phyloP scores from a whole-genome alignment of 1,140 invertebrate species.

The Lucilia sericata region DNA sequence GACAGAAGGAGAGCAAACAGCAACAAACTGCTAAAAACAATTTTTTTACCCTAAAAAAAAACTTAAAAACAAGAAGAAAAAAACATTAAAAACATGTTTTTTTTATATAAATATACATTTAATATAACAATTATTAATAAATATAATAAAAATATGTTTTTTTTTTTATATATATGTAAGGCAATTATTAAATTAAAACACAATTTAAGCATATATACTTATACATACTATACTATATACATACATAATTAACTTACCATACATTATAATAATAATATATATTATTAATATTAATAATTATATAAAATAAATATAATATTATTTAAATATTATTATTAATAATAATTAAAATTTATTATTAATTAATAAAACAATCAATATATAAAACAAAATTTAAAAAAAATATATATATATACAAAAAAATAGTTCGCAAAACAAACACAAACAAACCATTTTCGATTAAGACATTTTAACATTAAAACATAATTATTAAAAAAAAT shows the following conservation, averaged over 20 bases:
- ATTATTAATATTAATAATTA: background rate
- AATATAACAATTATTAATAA: background rate
- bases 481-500: no score
- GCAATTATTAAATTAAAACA: slow-evolving; percentile 27
- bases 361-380: background rate
- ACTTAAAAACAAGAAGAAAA: background rate
- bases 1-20: background rate
- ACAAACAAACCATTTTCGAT: background rate
- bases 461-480: no score
- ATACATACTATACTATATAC: slow-evolving; percentile 20
- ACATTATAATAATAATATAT: background rate
- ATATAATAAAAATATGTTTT: background rate
- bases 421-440: slow-evolving; percentile 15
- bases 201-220: slow-evolving; percentile 19
- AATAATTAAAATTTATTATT: background rate
- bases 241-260: background rate
- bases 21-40: background rate
- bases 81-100: background rate
- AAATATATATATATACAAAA: background rate
- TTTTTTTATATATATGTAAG: slow-evolving; percentile 1
- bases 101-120: slow-evolving; percentile 18
- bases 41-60: slow-evolving; percentile 34
- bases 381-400: background rate
- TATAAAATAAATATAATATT: background rate
- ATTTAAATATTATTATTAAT: background rate